Evolutionary conservation across 2,888 invertebrate genomes (phyloP).

Genomic region (Ennomos erosarius): DNA sequence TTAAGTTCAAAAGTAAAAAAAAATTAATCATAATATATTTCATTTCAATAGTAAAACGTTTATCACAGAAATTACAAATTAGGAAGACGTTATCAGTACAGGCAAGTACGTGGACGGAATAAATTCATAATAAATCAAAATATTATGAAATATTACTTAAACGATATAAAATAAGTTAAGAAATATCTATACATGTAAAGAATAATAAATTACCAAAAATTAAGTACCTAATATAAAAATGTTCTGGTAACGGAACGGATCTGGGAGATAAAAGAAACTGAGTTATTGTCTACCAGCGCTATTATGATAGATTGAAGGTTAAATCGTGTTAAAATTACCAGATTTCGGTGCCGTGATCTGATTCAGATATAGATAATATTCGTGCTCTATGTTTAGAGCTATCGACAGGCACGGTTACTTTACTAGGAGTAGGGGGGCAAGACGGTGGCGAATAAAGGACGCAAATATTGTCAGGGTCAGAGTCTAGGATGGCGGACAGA

Average conservation of each 20-base stretch:
- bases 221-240: conserved; percentile 6
- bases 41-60: conserved; percentile 47
- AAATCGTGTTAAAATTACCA: conserved; percentile 82
- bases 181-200: conserved; percentile 11
- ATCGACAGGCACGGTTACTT: conserved; percentile 87
- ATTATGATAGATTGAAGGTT: conserved; percentile 33
- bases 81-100: conserved; percentile 65
- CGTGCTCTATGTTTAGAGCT: conserved; percentile 86
- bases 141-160: too few species aligned
- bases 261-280: conserved; percentile 14
- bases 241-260: conserved; percentile 9
- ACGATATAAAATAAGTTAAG: too few species aligned
- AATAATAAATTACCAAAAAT: conserved; percentile 22
- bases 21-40: conserved; percentile 47
- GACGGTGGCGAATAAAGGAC: conserved; percentile 75
- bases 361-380: conserved; percentile 86
- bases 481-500: conserved; percentile 77
- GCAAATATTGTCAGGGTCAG: conserved; percentile 76
- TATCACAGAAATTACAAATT: conserved; percentile 66
- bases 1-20: conserved; percentile 38
- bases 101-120: conserved; percentile 63
- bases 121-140: conserved; percentile 22
- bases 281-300: conserved; percentile 6
- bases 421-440: conserved; percentile 81
- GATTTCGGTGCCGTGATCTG: conserved; percentile 90